Evolutionary conservation across 2,113 vertebrate species (phyloP).

Genomic region (Ictalurus furcatus): DNA sequence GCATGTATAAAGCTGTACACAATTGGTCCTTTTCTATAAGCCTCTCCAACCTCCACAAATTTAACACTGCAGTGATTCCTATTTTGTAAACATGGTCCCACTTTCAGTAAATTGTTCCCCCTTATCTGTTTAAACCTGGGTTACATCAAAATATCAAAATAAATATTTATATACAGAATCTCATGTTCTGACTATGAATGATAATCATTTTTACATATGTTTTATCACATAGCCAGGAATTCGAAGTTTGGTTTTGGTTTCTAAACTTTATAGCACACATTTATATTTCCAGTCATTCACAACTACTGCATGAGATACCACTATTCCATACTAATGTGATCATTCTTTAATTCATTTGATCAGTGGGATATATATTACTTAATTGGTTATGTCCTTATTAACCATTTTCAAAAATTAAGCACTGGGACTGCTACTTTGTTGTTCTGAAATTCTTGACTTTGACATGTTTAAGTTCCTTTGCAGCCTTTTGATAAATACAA

Average conservation of each 20-base stretch:
- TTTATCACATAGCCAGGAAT: background rate
- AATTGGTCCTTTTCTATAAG: slow-evolving; percentile 32
- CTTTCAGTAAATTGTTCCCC: slow-evolving; percentile 25
- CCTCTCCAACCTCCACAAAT: slow-evolving; percentile 37
- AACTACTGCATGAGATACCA: background rate
- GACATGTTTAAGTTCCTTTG: background rate
- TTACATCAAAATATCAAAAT: background rate
- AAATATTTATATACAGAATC: background rate
- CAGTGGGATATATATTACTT: background rate
- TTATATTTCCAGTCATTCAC: background rate
- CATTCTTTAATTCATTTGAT: background rate
- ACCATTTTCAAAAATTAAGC: background rate
- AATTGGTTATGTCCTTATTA: background rate
- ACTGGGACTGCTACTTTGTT: background rate
- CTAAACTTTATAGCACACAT: background rate
- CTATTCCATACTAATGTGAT: background rate
- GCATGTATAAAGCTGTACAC: slow-evolving; percentile 25
- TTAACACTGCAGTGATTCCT: slow-evolving; percentile 33
- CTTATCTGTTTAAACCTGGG: slow-evolving; percentile 7
- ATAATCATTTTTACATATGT: background rate
- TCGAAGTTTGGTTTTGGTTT: background rate
- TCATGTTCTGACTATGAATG: background rate
- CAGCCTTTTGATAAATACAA: background rate
- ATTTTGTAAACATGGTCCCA: slow-evolving; percentile 26
- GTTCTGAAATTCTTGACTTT: background rate